These are phyloP conservation scores for Eupithecia pulchellata DNA, from an alignment of 2,888 invertebrate species.

Conservation along the genomic window DNA sequence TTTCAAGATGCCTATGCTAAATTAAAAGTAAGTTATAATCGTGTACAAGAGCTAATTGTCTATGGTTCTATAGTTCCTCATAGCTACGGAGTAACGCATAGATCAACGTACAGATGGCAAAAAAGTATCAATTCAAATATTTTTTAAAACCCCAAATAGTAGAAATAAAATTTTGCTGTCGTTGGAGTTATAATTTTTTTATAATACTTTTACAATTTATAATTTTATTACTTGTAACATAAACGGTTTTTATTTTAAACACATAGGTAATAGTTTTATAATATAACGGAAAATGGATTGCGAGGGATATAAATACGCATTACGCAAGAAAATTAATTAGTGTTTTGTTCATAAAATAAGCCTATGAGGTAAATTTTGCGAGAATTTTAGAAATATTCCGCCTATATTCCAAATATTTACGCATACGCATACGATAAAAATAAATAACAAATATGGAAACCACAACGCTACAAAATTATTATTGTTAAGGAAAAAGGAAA, in stretches of 20 bases:
- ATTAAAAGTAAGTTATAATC: conserved; percentile 51
- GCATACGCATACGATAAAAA: neutral
- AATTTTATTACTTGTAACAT: neutral
- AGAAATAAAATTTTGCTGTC: neutral
- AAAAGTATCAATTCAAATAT: neutral
- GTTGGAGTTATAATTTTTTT: neutral
- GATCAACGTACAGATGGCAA: conserved; percentile 39
- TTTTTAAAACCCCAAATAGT: neutral
- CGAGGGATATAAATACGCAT: neutral
- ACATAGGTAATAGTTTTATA: neutral
- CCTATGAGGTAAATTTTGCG: neutral
- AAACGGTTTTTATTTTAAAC: neutral
- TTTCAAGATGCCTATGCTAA: neutral
- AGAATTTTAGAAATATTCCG: neutral
- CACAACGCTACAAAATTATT: conserved; percentile 18
- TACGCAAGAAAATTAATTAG: neutral
- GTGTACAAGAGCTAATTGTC: conserved; percentile 47
- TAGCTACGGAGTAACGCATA: conserved; percentile 42
- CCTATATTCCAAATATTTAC: neutral
- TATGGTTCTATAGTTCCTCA: conserved; percentile 49
- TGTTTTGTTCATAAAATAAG: neutral
- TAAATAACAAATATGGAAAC: conserved; percentile 5
- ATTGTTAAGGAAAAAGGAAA: conserved; percentile 32
- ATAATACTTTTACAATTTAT: neutral
- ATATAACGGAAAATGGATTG: neutral